Percentiles rank a stretch among this genome's conserved stretches.
phyloP scores from a whole-genome alignment of 1,140 invertebrate species.

The Sitophilus oryzae region DNA sequence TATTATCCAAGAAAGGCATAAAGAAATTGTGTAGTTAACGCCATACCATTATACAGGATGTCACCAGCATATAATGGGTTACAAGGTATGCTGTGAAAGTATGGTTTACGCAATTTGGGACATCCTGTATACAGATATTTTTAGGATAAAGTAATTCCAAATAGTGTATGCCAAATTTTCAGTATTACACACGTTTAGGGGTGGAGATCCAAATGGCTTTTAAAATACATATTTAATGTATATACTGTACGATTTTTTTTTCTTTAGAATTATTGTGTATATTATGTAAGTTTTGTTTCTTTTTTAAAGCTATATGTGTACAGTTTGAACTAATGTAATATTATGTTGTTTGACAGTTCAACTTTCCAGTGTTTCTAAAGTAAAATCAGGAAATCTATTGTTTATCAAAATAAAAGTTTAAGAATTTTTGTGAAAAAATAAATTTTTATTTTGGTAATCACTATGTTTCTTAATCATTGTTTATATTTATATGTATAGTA shows the following conservation, averaged over 20 bases:
- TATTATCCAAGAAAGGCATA: too few species aligned
- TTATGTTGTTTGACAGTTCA: too few species aligned
- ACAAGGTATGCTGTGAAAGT: too few species aligned
- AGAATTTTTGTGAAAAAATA: too few species aligned
- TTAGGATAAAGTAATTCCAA: slow-evolving; percentile 20
- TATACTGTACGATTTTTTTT: slow-evolving; percentile 16
- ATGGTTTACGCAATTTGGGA: slow-evolving; percentile 2
- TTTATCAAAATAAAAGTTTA: too few species aligned
- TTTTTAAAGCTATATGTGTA: slow-evolving; percentile 5
- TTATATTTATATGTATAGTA: not conserved
- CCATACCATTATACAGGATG: too few species aligned
- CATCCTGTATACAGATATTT: slow-evolving; percentile 5
- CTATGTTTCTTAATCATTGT: not conserved
- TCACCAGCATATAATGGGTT: too few species aligned
- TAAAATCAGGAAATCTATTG: too few species aligned
- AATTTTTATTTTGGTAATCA: too few species aligned
- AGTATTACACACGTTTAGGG: slow-evolving; percentile 17
- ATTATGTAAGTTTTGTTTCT: not conserved
- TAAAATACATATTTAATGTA: slow-evolving; percentile 18
- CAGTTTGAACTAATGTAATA: slow-evolving; percentile 2
- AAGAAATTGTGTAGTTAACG: too few species aligned
- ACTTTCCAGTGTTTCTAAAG: too few species aligned
- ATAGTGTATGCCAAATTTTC: slow-evolving; percentile 24
- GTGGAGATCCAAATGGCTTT: slow-evolving; percentile 8
- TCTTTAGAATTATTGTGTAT: slow-evolving; percentile 6